Conservation (phyloP, 37 sponge, comb jelly and placozoan genomes). For the Sycon ciliatum region DNA sequence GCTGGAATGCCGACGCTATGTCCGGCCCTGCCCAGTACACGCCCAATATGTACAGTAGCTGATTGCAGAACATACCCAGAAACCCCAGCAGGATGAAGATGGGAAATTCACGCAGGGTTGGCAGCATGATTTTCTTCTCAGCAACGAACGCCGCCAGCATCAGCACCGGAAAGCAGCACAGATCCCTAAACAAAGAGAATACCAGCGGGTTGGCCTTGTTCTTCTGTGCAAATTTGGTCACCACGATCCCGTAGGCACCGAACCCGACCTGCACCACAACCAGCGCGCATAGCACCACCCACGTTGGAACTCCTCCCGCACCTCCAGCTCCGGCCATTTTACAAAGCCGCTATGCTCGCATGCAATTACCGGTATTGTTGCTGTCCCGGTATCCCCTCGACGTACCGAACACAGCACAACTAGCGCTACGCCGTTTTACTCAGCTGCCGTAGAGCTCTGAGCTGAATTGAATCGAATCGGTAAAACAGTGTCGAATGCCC, state of each 20-base stretch:
- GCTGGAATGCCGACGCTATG: constrained; percentile 55
- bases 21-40: constrained; percentile 58
- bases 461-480: no score
- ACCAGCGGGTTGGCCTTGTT: constrained; percentile 44
- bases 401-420: no score
- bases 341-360: no score
- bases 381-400: no score
- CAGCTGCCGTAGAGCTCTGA: no score
- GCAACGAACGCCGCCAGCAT: constrained; percentile 50
- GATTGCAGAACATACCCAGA: constrained; percentile 57
- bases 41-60: constrained; percentile 61
- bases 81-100: background rate
- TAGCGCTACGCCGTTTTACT: no score
- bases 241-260: constrained; percentile 60
- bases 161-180: constrained; percentile 44
- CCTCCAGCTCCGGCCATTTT: no score
- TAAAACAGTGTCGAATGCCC: no score
- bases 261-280: constrained; percentile 51
- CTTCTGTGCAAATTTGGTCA: constrained; percentile 42
- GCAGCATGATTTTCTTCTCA: constrained; percentile 46
- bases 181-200: constrained; percentile 56
- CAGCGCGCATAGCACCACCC: constrained; percentile 38
- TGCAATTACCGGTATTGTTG: no score
- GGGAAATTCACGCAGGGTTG: constrained; percentile 19
- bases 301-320: constrained; percentile 31